Conservation (phyloP, 2,797 vertebrate species). For the Lithobates pipiens region DNA sequence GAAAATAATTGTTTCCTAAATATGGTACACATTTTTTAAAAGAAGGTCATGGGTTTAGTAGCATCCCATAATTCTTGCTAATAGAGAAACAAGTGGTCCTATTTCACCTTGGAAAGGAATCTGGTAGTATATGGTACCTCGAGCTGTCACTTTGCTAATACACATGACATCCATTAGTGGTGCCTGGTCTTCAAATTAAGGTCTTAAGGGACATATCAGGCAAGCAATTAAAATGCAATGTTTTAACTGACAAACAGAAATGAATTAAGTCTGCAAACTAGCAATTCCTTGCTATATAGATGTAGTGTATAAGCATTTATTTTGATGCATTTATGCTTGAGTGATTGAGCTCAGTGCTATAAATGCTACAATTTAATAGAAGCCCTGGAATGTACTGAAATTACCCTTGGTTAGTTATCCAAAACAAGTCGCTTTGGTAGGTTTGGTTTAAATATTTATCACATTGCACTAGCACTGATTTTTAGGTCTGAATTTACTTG, state of each 20-base stretch:
- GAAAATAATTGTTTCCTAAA: not conserved
- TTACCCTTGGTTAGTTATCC: not conserved
- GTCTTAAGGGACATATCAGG: slow-evolving; percentile 31
- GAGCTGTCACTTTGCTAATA: slow-evolving; percentile 36
- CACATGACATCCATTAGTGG: slow-evolving; percentile 36
- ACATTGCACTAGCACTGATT: not conserved
- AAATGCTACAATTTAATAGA: not conserved
- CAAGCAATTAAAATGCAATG: not conserved
- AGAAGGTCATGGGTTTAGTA: not conserved
- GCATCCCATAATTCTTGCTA: not conserved
- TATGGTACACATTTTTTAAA: not conserved
- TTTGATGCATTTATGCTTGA: not conserved
- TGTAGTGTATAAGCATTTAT: not conserved
- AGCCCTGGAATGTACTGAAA: not conserved
- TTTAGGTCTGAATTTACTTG: not conserved
- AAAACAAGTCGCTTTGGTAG: not conserved
- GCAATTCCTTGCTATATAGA: not conserved
- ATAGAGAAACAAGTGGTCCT: not conserved
- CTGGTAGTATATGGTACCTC: slow-evolving; percentile 5
- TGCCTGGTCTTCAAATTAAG: slow-evolving; percentile 25
- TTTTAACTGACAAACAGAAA: not conserved
- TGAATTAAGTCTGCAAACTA: not conserved
- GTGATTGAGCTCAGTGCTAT: not conserved
- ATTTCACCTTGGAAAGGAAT: not conserved
- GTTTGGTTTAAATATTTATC: not conserved